phyloP scores from a whole-genome alignment of 2,113 vertebrate genomes.

The Gobiocypris rarus region DNA sequence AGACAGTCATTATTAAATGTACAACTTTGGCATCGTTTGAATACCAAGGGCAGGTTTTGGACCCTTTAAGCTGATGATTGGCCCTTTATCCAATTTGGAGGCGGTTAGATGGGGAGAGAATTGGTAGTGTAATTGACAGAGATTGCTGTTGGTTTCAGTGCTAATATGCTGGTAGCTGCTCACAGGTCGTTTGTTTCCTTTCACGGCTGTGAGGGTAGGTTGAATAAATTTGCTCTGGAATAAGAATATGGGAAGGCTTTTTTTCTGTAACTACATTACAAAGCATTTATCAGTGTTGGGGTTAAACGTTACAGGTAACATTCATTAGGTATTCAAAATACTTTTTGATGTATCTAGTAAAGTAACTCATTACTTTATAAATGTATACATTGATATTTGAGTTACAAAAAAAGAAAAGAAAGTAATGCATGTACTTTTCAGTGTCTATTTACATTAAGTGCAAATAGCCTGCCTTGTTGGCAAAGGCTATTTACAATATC shows the following conservation, averaged over 20 bases:
- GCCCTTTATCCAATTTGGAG: slow-evolving; percentile 80
- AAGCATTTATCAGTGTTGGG: too few species aligned
- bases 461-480: too few species aligned
- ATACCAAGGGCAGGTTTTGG: slow-evolving; percentile 78
- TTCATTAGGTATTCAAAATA: neutral
- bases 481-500: too few species aligned
- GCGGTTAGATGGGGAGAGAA: slow-evolving; percentile 76
- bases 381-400: too few species aligned
- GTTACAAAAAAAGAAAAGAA: too few species aligned
- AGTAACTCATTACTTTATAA: too few species aligned
- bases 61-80: slow-evolving; percentile 79
- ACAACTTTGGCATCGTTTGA: slow-evolving; percentile 75
- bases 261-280: neutral
- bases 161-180: slow-evolving; percentile 53
- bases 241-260: neutral
- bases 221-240: neutral
- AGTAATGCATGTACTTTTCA: too few species aligned
- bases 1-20: slow-evolving; percentile 85
- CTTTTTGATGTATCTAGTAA: too few species aligned
- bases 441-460: too few species aligned
- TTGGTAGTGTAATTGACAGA: slow-evolving; percentile 75
- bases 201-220: slow-evolving; percentile 6
- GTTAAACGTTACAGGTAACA: too few species aligned
- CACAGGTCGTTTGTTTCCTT: slow-evolving; percentile 39
- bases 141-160: slow-evolving; percentile 71